phyloP scores from a whole-genome alignment of 2,888 invertebrate species.

The Mesorhabditis belari region DNA sequence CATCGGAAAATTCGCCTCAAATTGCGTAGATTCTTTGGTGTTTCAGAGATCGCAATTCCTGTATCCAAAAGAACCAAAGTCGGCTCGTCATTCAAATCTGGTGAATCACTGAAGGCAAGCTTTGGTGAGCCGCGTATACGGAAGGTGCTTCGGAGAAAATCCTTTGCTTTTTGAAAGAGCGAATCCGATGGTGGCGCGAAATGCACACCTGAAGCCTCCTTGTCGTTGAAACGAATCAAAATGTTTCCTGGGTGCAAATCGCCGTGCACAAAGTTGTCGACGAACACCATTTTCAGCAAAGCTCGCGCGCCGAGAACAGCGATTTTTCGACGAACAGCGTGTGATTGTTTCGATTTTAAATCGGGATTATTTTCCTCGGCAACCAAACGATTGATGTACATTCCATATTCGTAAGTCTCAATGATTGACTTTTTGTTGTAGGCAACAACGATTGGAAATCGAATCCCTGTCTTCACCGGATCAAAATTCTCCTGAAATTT shows the following conservation, averaged over 20 bases:
- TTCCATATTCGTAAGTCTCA: slow-evolving; percentile 57
- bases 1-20: slow-evolving; percentile 57
- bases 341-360: slow-evolving; percentile 29
- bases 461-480: slow-evolving; percentile 43
- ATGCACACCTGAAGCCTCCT: slow-evolving; percentile 31
- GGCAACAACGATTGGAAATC: slow-evolving; percentile 55
- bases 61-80: slow-evolving; percentile 39
- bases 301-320: slow-evolving; percentile 57
- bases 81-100: slow-evolving; percentile 34
- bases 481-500: slow-evolving; percentile 56
- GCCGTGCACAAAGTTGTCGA: slow-evolving; percentile 60
- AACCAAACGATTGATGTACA: slow-evolving; percentile 33
- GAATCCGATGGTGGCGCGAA: slow-evolving; percentile 22
- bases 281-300: slow-evolving; percentile 60
- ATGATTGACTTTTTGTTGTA: slow-evolving; percentile 56
- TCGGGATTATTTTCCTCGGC: slow-evolving; percentile 28
- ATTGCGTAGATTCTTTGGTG: slow-evolving; percentile 55
- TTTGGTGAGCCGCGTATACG: slow-evolving; percentile 14
- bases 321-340: slow-evolving; percentile 48
- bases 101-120: slow-evolving; percentile 34
- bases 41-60: slow-evolving; percentile 55
- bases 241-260: slow-evolving; percentile 62
- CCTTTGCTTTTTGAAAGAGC: neutral
- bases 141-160: neutral
- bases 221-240: slow-evolving; percentile 54